phyloP scores from a whole-genome alignment of 2,113 vertebrate genomes.

The Clarias macrocephalus region DNA sequence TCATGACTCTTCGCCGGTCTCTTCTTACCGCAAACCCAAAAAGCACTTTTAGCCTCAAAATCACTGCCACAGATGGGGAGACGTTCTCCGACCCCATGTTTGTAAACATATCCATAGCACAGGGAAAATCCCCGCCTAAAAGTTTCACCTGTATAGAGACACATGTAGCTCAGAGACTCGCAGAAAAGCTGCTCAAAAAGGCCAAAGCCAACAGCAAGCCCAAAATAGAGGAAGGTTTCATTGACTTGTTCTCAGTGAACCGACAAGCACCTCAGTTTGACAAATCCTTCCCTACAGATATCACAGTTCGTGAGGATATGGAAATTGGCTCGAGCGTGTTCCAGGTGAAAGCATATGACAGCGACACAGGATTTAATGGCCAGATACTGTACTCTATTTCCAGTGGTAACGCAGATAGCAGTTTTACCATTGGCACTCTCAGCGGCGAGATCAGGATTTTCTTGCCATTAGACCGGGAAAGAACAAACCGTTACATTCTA shows the following conservation, averaged over 20 bases:
- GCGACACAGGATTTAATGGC: slow-evolving; percentile 94
- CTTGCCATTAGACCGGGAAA: slow-evolving; percentile 91
- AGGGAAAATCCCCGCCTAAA: slow-evolving; percentile 83
- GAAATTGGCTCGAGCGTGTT: slow-evolving; percentile 82
- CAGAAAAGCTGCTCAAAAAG: slow-evolving; percentile 93
- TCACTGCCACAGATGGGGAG: slow-evolving; percentile 95
- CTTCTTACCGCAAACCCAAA: slow-evolving; percentile 79
- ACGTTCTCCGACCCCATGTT: slow-evolving; percentile 93
- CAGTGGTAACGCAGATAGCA: slow-evolving; percentile 87
- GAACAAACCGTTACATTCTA: slow-evolving; percentile 86
- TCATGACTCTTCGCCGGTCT: slow-evolving; percentile 83
- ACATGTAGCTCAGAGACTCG: slow-evolving; percentile 88
- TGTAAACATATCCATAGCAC: slow-evolving; percentile 89
- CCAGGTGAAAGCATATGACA: slow-evolving; percentile 86
- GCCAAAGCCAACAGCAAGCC: slow-evolving; percentile 86
- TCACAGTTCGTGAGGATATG: slow-evolving; percentile 86
- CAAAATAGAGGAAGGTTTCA: slow-evolving; percentile 88
- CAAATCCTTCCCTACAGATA: slow-evolving; percentile 87
- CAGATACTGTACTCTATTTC: slow-evolving; percentile 89
- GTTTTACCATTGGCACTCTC: slow-evolving; percentile 88
- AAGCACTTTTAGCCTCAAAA: slow-evolving; percentile 86
- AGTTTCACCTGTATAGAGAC: slow-evolving; percentile 92
- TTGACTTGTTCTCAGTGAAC: slow-evolving; percentile 92
- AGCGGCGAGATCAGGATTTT: slow-evolving; percentile 85
- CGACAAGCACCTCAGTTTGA: slow-evolving; percentile 92